Evolutionary conservation across 2,888 invertebrate genomes (phyloP).

Genomic region (Pristionchus entomophagus): DNA sequence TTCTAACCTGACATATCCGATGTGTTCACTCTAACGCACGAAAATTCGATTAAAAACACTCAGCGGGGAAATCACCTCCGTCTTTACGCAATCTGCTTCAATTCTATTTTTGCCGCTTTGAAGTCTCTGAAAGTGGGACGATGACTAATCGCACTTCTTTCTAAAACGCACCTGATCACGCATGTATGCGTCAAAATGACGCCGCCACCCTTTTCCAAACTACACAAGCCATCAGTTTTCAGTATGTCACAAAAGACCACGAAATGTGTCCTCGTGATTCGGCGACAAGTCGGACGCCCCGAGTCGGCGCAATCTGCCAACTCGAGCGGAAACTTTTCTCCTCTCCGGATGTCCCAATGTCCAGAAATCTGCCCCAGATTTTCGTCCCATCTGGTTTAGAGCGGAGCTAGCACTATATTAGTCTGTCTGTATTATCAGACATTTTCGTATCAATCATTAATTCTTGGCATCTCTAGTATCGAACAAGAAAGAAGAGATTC

Average conservation of each 20-base stretch:
- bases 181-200: slow-evolving; percentile 13
- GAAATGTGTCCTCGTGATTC: background rate
- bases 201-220: background rate
- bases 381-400: background rate
- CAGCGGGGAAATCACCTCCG: background rate
- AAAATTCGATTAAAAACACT: no score
- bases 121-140: background rate
- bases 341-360: background rate
- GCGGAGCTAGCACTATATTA: no score
- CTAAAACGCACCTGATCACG: background rate
- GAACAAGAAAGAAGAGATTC: no score
- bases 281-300: slow-evolving; percentile 9
- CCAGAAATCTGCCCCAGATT: background rate
- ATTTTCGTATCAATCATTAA: no score
- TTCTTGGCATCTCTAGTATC: no score
- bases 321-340: slow-evolving; percentile 16
- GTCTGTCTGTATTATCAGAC: no score
- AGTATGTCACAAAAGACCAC: no score
- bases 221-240: no score
- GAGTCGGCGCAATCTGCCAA: background rate
- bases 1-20: no score
- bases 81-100: background rate
- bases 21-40: no score
- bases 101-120: background rate
- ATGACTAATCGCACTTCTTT: background rate